Percentiles rank a stretch among this genome's conserved stretches.
Conservation (phyloP, 2,797 vertebrate genomes). For the Myotis pilosus region DNA sequence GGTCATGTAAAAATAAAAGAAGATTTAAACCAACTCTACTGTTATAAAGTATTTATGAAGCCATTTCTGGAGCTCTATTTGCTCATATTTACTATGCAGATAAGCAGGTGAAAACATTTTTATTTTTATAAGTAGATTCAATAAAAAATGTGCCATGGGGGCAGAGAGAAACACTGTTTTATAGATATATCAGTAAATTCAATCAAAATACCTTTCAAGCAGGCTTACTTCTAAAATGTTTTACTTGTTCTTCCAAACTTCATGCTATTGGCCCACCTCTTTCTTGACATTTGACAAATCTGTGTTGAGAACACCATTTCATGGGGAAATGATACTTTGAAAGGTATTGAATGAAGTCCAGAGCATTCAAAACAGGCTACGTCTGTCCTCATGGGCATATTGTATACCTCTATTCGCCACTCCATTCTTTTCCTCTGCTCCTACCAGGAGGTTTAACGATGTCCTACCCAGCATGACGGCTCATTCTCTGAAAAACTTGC, state of each 20-base stretch:
- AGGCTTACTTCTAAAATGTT: constrained; percentile 37
- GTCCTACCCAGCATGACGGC: neutral
- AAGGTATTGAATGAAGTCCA: neutral
- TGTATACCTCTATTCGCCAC: neutral
- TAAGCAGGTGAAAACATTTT: neutral
- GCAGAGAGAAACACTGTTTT: neutral
- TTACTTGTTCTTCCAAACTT: constrained; percentile 62
- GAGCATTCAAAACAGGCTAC: neutral
- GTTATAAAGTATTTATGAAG: neutral
- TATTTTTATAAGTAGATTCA: neutral
- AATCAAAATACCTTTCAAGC: constrained; percentile 28
- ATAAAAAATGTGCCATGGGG: neutral
- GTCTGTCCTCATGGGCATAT: neutral
- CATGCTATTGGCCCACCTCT: neutral
- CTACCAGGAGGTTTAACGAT: neutral
- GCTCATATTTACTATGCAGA: neutral
- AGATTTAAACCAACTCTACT: neutral
- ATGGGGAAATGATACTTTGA: constrained; percentile 37
- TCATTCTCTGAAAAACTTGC: neutral
- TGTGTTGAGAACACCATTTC: constrained; percentile 53
- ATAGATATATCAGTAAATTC: neutral
- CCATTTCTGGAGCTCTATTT: neutral
- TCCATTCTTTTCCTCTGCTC: neutral
- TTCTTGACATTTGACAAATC: constrained; percentile 29
- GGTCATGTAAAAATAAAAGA: neutral